Evolutionary conservation across 2,113 vertebrate genomes (phyloP), one percentile per base, ranked within the genome.

Genomic region (Gyps fulvus): DNA sequence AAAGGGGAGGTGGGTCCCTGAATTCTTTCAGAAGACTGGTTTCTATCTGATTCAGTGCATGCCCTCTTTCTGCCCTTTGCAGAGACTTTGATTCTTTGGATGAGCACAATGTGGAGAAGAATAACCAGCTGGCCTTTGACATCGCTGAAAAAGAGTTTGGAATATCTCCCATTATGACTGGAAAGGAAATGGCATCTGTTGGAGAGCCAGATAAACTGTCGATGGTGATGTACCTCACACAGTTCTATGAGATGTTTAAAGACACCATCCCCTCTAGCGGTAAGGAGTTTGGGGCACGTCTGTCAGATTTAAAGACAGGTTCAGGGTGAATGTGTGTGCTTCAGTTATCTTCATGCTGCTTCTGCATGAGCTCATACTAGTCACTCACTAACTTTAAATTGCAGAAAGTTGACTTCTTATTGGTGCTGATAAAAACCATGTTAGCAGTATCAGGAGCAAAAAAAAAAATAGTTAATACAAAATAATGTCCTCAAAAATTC

Each of bases 241-340:
- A 99, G 98, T 99, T 99, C 98, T 99, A 99, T 12, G 99, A 99
- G 98, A 99, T 99, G 99, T 99, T 99, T 97, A 99, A 98, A 98
- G 99, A 99, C 97, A 99, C 98, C 55, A 98, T 99, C 90, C 98
- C 99, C 69, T 99, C 99, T 71, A 98, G 98, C 62, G 99, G 99
- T 99, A 97, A 99, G 99, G 80, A 88, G 5, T 52, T 54, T 26
- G 38, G 18, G 31, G 16, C 65, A 59, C 23, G 8, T 57, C 3
- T 67, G 11, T 80, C 42, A 31, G 52, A 38, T 93, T 76, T 59
- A 34, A 74, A 19, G 55, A 5, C 20, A 47, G 20, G 36, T 38
- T 79, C 32, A 36, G 15, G 9, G 23, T 90, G 8, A 31, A 26
- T 8, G 9, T 59, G 20, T 54, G 54, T 63, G 36, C 57, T 84